phyloP scores from a whole-genome alignment of 2,797 vertebrate species.

The Tauraco hartlaubi region DNA sequence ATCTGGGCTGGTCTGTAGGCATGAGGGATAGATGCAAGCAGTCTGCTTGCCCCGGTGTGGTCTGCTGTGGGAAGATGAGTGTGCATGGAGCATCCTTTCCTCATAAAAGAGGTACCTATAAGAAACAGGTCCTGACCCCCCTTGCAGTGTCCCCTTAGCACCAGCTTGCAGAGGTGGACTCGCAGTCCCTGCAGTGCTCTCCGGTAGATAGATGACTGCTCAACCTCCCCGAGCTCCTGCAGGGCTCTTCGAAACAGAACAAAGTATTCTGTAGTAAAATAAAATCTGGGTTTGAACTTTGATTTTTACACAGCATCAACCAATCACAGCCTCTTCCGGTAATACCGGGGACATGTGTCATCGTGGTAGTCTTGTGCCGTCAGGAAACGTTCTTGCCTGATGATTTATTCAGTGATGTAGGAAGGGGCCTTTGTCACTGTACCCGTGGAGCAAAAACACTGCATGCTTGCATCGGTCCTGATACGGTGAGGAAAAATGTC shows the following conservation, averaged over 20 bases:
- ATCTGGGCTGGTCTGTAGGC: background rate
- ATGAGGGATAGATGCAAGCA: background rate
- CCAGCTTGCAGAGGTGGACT: background rate
- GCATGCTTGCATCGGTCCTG: background rate
- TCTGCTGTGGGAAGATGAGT: background rate
- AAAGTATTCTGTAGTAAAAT: background rate
- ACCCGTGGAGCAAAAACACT: background rate
- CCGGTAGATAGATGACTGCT: background rate
- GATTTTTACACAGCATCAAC: background rate
- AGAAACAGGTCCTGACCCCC: background rate
- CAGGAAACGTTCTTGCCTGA: background rate
- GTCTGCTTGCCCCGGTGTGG: rapidly evolving
- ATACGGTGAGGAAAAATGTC: background rate
- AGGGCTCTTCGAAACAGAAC: background rate
- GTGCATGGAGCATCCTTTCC: background rate
- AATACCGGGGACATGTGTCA: background rate
- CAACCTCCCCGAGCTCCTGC: background rate
- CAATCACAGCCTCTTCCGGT: background rate
- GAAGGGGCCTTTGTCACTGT: background rate
- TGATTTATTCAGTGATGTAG: background rate
- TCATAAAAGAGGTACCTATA: background rate
- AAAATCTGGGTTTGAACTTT: background rate
- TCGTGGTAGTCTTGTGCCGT: background rate
- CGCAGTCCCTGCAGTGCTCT: background rate
- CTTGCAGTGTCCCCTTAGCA: background rate